Percentiles rank a stretch among this genome's conserved stretches.
These are phyloP conservation scores for Ridgeia piscesae DNA, from an alignment of 1,140 invertebrate species.

Conservation along the genomic window DNA sequence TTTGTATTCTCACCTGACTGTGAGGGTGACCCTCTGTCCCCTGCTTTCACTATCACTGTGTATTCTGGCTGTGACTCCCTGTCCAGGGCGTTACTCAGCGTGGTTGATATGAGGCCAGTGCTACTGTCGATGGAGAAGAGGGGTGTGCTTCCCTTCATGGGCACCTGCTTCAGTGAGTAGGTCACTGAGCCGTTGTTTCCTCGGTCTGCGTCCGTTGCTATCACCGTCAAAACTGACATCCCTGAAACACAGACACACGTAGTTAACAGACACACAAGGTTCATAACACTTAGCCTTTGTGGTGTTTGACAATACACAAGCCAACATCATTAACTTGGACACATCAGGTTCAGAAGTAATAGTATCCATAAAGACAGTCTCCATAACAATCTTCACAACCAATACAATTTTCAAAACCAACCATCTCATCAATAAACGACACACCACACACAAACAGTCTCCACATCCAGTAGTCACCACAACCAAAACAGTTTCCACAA, in stretches of 20 bases:
- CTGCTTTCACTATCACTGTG: slow-evolving; percentile 86
- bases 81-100: slow-evolving; percentile 67
- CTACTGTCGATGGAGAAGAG: slow-evolving; percentile 32
- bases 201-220: slow-evolving; percentile 91
- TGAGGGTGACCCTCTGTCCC: slow-evolving; percentile 87
- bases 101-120: slow-evolving; percentile 28
- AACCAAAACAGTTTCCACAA: slow-evolving; percentile 18
- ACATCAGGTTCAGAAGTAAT: too few species aligned
- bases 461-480: too few species aligned
- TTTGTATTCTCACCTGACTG: slow-evolving; percentile 68
- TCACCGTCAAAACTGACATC: slow-evolving; percentile 25
- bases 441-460: too few species aligned
- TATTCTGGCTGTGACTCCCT: slow-evolving; percentile 93
- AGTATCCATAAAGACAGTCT: too few species aligned
- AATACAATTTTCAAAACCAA: slow-evolving; percentile 9
- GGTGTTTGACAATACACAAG: too few species aligned
- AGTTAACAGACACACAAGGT: neutral
- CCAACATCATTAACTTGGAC: too few species aligned
- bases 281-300: too few species aligned
- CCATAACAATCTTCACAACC: too few species aligned
- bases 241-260: neutral
- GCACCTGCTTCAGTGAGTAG: slow-evolving; percentile 31
- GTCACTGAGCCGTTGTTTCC: slow-evolving; percentile 79
- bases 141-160: slow-evolving; percentile 22
- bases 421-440: too few species aligned